Percentiles rank a stretch among this genome's conserved stretches.
These are phyloP conservation scores for Caenorhabditis sp. DNA, from an alignment of 2,888 invertebrate species.

Conservation along the genomic window DNA sequence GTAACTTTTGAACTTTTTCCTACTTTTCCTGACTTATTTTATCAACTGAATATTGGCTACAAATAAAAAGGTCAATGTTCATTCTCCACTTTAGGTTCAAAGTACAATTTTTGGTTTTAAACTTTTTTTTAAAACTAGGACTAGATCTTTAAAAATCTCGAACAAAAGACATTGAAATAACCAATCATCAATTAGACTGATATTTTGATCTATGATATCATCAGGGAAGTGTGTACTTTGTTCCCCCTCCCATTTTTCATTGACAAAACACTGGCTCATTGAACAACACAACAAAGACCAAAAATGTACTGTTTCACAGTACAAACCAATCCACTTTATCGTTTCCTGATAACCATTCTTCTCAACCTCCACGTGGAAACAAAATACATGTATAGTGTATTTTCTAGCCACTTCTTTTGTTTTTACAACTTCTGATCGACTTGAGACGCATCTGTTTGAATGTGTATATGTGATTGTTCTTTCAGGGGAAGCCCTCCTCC, in stretches of 20 bases:
- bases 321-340: neutral
- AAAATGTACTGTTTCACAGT: neutral
- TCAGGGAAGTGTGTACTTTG: neutral
- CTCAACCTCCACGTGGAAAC: neutral
- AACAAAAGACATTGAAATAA: no score
- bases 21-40: no score
- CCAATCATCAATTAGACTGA: no score
- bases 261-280: neutral
- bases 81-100: no score
- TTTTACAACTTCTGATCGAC: neutral
- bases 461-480: neutral
- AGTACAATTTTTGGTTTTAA: no score
- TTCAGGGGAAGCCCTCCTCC: conserved; percentile 1
- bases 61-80: no score
- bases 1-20: no score
- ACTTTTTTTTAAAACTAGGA: no score
- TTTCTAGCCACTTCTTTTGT: neutral
- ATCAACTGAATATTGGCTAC: no score
- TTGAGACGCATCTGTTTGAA: neutral
- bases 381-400: neutral
- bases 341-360: neutral
- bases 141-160: no score
- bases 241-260: neutral
- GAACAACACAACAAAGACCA: neutral
- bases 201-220: no score